phyloP scores from a whole-genome alignment of 2,113 vertebrate genomes.

The Anser cygnoides region DNA sequence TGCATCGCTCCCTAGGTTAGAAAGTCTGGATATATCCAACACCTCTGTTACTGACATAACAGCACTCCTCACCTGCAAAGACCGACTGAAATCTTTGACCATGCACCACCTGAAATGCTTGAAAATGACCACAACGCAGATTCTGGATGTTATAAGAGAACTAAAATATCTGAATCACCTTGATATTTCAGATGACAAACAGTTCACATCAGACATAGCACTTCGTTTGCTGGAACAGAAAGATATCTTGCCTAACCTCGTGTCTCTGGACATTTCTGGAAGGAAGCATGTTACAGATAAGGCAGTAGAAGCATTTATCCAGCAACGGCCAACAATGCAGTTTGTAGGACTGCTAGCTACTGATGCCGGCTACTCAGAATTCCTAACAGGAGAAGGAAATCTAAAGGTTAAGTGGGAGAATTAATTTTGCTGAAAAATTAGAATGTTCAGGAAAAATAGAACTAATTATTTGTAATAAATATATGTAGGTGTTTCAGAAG shows the following conservation, averaged over 20 bases:
- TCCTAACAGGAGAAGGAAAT: constrained; percentile 91
- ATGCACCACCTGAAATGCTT: constrained; percentile 98
- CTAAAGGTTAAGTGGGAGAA: constrained; percentile 85
- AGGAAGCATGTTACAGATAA: constrained; percentile 95
- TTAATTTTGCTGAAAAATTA: not conserved
- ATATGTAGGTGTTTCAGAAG: not conserved
- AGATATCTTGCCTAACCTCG: constrained; percentile 88
- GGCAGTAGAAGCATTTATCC: constrained; percentile 89
- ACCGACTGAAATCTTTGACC: constrained; percentile 91
- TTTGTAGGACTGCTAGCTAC: constrained; percentile 96
- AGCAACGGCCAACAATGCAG: constrained; percentile 93
- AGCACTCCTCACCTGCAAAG: constrained; percentile 89
- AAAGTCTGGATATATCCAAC: constrained; percentile 98
- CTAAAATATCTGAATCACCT: constrained; percentile 90
- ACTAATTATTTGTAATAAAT: not conserved
- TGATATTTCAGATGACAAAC: constrained; percentile 98
- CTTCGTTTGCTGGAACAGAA: constrained; percentile 91
- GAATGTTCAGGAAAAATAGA: not conserved
- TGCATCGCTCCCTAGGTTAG: constrained; percentile 89
- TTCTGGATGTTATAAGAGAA: constrained; percentile 92
- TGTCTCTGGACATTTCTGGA: constrained; percentile 95
- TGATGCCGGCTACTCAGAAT: constrained; percentile 94
- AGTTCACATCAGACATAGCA: constrained; percentile 98
- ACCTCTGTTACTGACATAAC: constrained; percentile 95
- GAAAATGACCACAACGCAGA: constrained; percentile 96